phyloP scores from a whole-genome alignment of 2,888 invertebrate species.

The Pardosa pseudoannulata region DNA sequence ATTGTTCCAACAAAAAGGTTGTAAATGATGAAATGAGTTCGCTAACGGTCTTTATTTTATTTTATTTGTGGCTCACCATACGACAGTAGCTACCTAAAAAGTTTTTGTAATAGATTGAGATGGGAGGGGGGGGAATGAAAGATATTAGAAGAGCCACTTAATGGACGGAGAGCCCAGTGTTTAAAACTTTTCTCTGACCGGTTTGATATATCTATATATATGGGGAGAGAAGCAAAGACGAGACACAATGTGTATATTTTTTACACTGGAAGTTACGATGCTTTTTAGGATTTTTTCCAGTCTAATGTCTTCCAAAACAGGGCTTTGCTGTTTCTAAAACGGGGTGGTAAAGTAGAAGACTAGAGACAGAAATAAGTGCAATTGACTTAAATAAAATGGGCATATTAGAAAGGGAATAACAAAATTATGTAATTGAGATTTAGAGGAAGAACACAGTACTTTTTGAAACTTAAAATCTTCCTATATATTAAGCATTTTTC shows the following conservation, averaged over 20 bases:
- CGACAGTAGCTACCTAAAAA: conserved; percentile 5
- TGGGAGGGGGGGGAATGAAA: not conserved
- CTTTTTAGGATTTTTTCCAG: not conserved
- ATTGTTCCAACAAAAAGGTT: conserved; percentile 53
- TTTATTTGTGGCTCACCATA: conserved; percentile 30
- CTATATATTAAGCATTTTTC: too few species aligned
- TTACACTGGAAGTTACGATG: not conserved
- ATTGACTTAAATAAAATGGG: too few species aligned
- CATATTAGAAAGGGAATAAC: too few species aligned
- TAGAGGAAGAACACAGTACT: too few species aligned
- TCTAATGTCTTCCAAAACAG: too few species aligned
- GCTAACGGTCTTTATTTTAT: conserved; percentile 51
- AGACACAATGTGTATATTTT: not conserved
- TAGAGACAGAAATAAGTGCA: too few species aligned
- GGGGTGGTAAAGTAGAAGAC: too few species aligned
- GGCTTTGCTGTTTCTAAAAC: too few species aligned
- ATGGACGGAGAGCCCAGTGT: conserved; percentile 30
- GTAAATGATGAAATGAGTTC: conserved; percentile 55
- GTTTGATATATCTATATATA: not conserved
- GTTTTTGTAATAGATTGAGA: conserved; percentile 61
- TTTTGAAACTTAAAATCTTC: too few species aligned
- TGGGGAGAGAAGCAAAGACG: not conserved
- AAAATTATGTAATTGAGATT: too few species aligned
- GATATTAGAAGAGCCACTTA: conserved; percentile 27
- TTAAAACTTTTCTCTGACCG: conserved; percentile 49